Conservation (phyloP, 1,140 invertebrate genomes). For the Diplogasteroides magnus region DNA sequence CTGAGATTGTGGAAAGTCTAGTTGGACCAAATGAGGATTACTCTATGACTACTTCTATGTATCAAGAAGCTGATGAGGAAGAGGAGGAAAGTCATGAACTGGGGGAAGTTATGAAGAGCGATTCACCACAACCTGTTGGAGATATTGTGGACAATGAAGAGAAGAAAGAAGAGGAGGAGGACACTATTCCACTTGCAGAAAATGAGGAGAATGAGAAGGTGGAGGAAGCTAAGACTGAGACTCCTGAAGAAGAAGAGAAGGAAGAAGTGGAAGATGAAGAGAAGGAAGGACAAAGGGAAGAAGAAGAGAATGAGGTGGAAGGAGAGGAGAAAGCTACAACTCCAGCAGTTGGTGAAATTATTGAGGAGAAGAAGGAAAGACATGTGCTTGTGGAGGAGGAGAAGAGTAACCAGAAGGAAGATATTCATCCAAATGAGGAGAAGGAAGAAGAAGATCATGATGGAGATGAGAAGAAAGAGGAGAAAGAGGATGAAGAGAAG, state of each 20-base stretch:
- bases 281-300: too few relatives aligned
- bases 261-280: too few relatives aligned
- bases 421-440: background rate
- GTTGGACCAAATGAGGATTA: background rate
- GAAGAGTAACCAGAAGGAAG: background rate
- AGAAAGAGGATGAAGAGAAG: slow-evolving; percentile 3
- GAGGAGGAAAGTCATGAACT: background rate
- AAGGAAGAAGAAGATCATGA: background rate
- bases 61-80: background rate
- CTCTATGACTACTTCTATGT: background rate
- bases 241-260: background rate
- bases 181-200: background rate
- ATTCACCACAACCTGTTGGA: background rate
- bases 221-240: background rate
- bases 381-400: background rate
- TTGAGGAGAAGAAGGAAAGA: background rate
- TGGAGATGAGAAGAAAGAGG: background rate
- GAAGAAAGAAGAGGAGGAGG: background rate
- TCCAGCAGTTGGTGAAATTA: too few relatives aligned
- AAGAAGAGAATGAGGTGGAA: too few relatives aligned
- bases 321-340: too few relatives aligned
- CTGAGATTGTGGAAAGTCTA: background rate
- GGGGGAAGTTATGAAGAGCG: background rate
- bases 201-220: background rate
- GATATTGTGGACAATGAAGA: background rate